Evolutionary conservation across 2,888 invertebrate genomes (phyloP), one percentile per base, ranked within the genome.

Genomic region (Gordius sp.): DNA sequence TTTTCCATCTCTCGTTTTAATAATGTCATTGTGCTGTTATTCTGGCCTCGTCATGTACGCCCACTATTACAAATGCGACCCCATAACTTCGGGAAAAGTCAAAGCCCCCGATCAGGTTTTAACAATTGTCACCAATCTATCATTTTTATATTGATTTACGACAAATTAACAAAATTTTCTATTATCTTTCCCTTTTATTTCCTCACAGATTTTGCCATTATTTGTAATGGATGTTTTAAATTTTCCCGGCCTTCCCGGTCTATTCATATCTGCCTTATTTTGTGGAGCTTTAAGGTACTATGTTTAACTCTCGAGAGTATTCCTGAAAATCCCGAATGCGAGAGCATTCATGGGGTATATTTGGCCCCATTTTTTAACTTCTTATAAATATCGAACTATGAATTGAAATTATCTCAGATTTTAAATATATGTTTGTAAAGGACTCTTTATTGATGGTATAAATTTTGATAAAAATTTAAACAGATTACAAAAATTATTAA

Each of bases 261-360:
- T 89, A 64, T 89, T 91, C 68, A 86, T 89, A 0, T 83, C 89
- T 2, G 86, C 87, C 23, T 82, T 91, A 59, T 91, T 89, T 68
- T 85, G 86, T 41, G 89, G 87, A 1, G 86, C 87, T 64, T 76
- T 89, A 62, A 87, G 87, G 85, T 86, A 74, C n/a, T n/a, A n/a
- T n/a, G n/a, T n/a, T n/a, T n/a, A n/a, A n/a, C n/a, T n/a, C n/a
- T n/a, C n/a, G n/a, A n/a, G n/a, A n/a, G n/a, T n/a, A n/a, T n/a
- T n/a, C n/a, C n/a, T n/a, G n/a, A n/a, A n/a, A n/a, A n/a, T n/a
- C n/a, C n/a, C n/a, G n/a, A n/a, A n/a, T n/a, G n/a, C n/a, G n/a
- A n/a, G n/a, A n/a, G n/a, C n/a, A n/a, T n/a, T n/a, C n/a, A n/a
- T n/a, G n/a, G n/a, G n/a, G n/a, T n/a, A n/a, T n/a, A n/a, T n/a